Conservation (phyloP, 2,888 invertebrate species). For the Eupithecia subumbrata region DNA sequence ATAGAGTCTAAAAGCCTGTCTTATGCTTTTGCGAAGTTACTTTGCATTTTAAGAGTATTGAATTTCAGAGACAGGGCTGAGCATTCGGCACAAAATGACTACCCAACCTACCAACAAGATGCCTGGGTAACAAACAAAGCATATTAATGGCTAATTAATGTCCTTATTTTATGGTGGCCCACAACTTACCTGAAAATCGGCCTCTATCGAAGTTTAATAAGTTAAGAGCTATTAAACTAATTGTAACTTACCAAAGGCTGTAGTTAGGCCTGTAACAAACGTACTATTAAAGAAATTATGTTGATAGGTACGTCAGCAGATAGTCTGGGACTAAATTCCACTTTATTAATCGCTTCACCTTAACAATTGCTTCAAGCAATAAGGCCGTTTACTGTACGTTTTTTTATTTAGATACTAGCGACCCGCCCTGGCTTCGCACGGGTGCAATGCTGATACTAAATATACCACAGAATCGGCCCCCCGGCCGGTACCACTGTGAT, state of each 20-base stretch:
- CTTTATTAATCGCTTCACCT: no score
- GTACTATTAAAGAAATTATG: not conserved
- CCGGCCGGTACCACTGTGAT: no score
- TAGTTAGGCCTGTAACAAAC: not conserved
- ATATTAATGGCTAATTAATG: not conserved
- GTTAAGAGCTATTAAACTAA: not conserved
- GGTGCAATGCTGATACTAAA: no score
- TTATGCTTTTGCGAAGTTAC: not conserved
- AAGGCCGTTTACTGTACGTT: no score
- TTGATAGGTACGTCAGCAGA: no score
- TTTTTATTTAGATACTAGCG: no score
- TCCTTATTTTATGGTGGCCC: not conserved
- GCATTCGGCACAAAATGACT: not conserved
- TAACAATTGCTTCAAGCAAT: no score
- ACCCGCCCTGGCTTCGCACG: no score
- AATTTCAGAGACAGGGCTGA: slow-evolving; percentile 18
- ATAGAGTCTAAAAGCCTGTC: not conserved
- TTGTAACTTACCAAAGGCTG: not conserved
- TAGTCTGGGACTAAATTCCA: no score
- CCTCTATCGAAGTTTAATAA: not conserved
- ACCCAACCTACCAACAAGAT: not conserved
- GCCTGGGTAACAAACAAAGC: not conserved
- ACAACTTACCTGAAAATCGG: not conserved
- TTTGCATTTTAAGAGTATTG: slow-evolving; percentile 14
- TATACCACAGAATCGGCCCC: no score